Evolutionary conservation across 2,113 vertebrate species (phyloP), one percentile per base, ranked within the genome.

Genomic region (Geococcyx californianus): DNA sequence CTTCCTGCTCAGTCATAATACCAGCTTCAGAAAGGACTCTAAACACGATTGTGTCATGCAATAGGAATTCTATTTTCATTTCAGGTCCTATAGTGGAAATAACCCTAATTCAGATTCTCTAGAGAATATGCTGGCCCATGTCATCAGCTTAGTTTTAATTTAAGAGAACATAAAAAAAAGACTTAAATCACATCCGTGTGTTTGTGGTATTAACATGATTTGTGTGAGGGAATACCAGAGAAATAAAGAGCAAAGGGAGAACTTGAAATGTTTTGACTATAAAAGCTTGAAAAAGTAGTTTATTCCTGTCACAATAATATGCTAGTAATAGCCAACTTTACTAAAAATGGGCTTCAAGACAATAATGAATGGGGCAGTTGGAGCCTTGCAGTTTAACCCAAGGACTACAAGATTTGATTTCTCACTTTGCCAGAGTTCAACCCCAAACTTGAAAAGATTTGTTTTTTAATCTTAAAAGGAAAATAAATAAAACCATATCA

Each of bases 111-210:
- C 92, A 88, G 45, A 67, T 76, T 93, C 89, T 81, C 84, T 62
- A 26, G 26, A 77, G n/a, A 70, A 45, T 69, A 62, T 29, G 9
- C 67, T 87, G 60, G 38, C 16, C 77, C 52, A 70, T 86, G 55
- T 91, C 90, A 93, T 67, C 66, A 67, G 67, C 54, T 83, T 63
- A 93, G 64, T 78, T 94, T 90, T 94, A 79, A 95, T 94, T 85
- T 86, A 88, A 55, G 38, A 76, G 78, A 89, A 95, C n/a, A 44
- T 40, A 7, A 23, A 38, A 72, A 75, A 84, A 10, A 91, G 19
- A 26, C 68, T 34, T 36, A 62, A 93, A 74, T 62, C 52, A 38
- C 7, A 81, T 40, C 7, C 4, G 14, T 45, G 26, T 64, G 42
- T 92, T 87, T 88, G 38, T 56, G 81, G 40, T 28, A 16, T 6